These are phyloP conservation scores for Esperia sulphurella DNA, from an alignment of 2,888 invertebrate species.

Conservation along the genomic window DNA sequence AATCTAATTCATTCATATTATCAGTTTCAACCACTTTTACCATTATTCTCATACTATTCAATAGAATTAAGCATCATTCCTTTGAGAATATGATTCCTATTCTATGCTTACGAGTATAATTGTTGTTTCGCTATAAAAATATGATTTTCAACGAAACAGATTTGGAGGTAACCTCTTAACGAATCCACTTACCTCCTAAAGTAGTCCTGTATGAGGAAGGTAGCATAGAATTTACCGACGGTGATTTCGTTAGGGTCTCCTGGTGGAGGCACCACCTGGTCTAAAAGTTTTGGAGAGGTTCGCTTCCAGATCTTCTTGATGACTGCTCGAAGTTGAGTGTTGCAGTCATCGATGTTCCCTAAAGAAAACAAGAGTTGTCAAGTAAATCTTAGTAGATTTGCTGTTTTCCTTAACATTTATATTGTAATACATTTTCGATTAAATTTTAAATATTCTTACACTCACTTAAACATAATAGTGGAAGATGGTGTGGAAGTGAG, in stretches of 20 bases:
- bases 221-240: constrained; percentile 99
- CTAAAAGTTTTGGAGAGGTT: constrained; percentile 95
- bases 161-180: constrained; percentile 26
- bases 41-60: too few species aligned
- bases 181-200: constrained; percentile 85
- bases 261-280: constrained; percentile 99
- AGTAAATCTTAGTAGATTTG: too few species aligned
- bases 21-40: too few species aligned
- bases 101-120: constrained; percentile 10
- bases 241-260: constrained; percentile 99
- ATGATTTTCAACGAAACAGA: constrained; percentile 18
- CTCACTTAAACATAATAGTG: too few species aligned
- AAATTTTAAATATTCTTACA: too few species aligned
- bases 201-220: constrained; percentile 99
- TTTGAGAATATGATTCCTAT: constrained; percentile 11
- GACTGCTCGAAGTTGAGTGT: constrained; percentile 94
- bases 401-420: too few species aligned
- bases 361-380: background rate
- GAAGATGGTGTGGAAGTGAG: too few species aligned
- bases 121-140: too few species aligned
- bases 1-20: too few species aligned
- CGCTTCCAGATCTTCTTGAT: constrained; percentile 99
- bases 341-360: constrained; percentile 96
- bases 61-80: too few species aligned
- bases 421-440: too few species aligned